Evolutionary conservation across 2,888 invertebrate genomes (phyloP).

Genomic region (Fragum fragum): DNA sequence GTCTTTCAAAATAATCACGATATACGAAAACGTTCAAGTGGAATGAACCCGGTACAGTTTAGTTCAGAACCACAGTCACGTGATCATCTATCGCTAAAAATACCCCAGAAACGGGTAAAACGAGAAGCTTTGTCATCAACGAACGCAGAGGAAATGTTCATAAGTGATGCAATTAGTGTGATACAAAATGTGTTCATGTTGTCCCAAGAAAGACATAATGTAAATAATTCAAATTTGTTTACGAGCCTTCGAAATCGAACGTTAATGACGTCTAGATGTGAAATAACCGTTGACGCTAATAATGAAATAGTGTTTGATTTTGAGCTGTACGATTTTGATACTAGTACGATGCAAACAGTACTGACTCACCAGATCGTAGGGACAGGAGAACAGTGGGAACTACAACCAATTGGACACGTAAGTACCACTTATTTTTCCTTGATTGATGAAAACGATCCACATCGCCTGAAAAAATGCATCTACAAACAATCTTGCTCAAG

Average conservation of each 20-base stretch:
- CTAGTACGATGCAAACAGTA: slow-evolving; percentile 25
- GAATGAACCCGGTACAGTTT: not conserved
- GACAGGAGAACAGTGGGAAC: slow-evolving; percentile 32
- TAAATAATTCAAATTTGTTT: slow-evolving; percentile 32
- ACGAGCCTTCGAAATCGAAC: slow-evolving; percentile 35
- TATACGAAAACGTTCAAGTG: not conserved
- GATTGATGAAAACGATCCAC: too few species aligned
- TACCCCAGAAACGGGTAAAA: not conserved
- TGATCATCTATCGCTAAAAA: not conserved
- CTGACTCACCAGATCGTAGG: slow-evolving; percentile 40
- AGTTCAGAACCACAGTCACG: not conserved
- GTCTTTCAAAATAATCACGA: slow-evolving; percentile 25
- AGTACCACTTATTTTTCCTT: too few species aligned
- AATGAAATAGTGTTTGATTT: slow-evolving; percentile 58
- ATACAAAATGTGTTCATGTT: slow-evolving; percentile 23
- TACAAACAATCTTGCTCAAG: too few species aligned
- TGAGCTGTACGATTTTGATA: slow-evolving; percentile 45
- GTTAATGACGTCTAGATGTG: slow-evolving; percentile 34
- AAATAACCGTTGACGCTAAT: slow-evolving; percentile 31
- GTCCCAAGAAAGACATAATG: not conserved
- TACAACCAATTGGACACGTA: slow-evolving; percentile 38
- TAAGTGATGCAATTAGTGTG: slow-evolving; percentile 28
- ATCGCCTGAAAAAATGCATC: too few species aligned
- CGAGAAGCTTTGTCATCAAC: not conserved
- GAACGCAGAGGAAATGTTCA: not conserved